Base-by-base conservation (phyloP, 2,797 vertebrate species). In the Vireo griseus region DNA sequence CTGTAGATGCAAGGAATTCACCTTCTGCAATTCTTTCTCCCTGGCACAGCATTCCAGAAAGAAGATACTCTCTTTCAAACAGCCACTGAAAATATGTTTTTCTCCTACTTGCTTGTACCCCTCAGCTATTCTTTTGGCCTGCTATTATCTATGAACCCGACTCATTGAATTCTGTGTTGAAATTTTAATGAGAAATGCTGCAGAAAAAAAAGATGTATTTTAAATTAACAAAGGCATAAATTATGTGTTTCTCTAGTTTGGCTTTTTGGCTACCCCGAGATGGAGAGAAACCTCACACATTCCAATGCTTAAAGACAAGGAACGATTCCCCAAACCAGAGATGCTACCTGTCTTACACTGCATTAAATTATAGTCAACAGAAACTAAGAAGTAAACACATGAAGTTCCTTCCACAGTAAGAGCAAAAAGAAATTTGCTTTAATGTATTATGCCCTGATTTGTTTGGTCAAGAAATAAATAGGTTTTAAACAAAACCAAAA, bases 381-480 rank as follows among this genome's bases (percentile, higher is more conserved):
- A 88, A 92, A 74, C 31, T 75, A 61, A 69, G 44, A 88, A 67
- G 66, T 71, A 52, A 82, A 82, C 39, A 52, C 19, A 5, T 29
- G 16, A 94, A 83, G 37, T 82, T 67, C 26, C 76, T 95, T 86
- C 79, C 35, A 57, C 74, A 86, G 28, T 73, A 63, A 68, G 24
- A 91, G 42, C 37, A 88, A 85, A 80, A 91, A 75, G n/a, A 94
- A 94, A 88, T 95, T 75, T 67, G 39, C 24, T 72, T 59, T 85
- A 72, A 67, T 94, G 84, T 87, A 86, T 91, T 52, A 72, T 61
- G 28, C 35, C 24, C 35, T 51, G 58, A 57, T 93, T 95, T 94
- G 65, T 33, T 76, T 42, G 48, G 65, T 94, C 24, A 35, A 61
- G 39, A 82, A 81, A 44, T 54, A 90, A 92, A 92, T 24, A 81